Conservation (phyloP, 2,888 invertebrate genomes). For the Parnassius smintheus region DNA sequence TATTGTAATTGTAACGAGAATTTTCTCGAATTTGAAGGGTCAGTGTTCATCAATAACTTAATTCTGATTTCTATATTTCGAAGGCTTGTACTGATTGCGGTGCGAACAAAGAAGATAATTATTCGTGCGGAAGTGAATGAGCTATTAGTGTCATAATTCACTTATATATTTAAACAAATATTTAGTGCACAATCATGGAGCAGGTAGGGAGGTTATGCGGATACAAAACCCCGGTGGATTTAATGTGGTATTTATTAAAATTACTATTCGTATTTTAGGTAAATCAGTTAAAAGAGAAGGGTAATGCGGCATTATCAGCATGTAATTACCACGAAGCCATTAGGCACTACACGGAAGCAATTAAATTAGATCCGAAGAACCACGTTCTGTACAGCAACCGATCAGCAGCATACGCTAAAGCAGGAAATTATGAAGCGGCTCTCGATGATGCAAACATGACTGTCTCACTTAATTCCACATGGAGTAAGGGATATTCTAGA, state of each 20-base stretch:
- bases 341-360: conserved; percentile 89
- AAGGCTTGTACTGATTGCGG: conserved; percentile 26
- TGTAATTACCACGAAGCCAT: conserved; percentile 91
- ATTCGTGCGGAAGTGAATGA: conserved; percentile 18
- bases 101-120: conserved; percentile 31
- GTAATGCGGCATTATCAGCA: conserved; percentile 90
- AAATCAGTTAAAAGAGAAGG: conserved; percentile 90
- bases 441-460: conserved; percentile 93
- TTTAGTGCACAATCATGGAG: conserved; percentile 55
- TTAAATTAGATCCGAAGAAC: conserved; percentile 88
- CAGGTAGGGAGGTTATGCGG: conserved; percentile 74
- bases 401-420: conserved; percentile 94
- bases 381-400: conserved; percentile 95
- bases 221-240: conserved; percentile 36
- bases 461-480: conserved; percentile 88
- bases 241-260: conserved; percentile 30
- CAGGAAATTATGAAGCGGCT: conserved; percentile 86
- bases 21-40: conserved; percentile 76
- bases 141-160: conserved; percentile 15
- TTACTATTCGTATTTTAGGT: conserved; percentile 80
- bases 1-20: conserved; percentile 46
- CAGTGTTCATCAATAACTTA: conserved; percentile 43
- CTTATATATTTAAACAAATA: conserved; percentile 20
- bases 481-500: conserved; percentile 94
- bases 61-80: conserved; percentile 33